phyloP scores from a whole-genome alignment of 2,797 vertebrate species.

The Cyprinodon diabolis region DNA sequence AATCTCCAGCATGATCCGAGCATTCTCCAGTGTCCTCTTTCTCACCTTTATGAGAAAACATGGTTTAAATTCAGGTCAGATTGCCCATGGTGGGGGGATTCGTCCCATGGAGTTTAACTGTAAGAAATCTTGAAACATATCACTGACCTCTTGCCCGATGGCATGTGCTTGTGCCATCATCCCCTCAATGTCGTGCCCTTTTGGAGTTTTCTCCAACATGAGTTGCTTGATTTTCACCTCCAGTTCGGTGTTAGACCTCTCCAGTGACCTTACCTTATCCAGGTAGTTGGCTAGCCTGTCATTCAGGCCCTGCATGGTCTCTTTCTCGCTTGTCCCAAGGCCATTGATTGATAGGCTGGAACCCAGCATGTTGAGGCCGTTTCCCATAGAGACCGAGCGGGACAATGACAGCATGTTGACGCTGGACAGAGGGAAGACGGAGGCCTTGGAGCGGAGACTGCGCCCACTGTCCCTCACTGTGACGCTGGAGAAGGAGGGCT shows the following conservation, averaged over 20 bases:
- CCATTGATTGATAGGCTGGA: slow-evolving; percentile 68
- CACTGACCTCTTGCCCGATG: slow-evolving; percentile 81
- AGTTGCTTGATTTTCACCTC: slow-evolving; percentile 83
- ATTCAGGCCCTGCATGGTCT: slow-evolving; percentile 84
- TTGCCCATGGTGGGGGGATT: neutral
- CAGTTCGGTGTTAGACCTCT: slow-evolving; percentile 82
- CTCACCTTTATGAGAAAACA: slow-evolving; percentile 69
- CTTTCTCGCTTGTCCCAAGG: slow-evolving; percentile 75
- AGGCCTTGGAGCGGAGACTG: slow-evolving; percentile 74
- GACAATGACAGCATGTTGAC: slow-evolving; percentile 66
- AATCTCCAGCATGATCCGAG: slow-evolving; percentile 84
- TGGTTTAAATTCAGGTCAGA: neutral
- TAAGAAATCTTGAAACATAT: neutral
- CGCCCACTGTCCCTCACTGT: slow-evolving; percentile 69
- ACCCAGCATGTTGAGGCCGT: slow-evolving; percentile 71
- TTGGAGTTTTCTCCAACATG: slow-evolving; percentile 77
- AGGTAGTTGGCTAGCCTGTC: slow-evolving; percentile 83
- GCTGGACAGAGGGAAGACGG: slow-evolving; percentile 61
- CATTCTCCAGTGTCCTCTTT: slow-evolving; percentile 80
- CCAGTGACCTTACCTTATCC: slow-evolving; percentile 81
- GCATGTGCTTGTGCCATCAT: slow-evolving; percentile 81
- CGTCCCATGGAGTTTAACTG: neutral
- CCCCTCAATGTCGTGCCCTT: slow-evolving; percentile 77
- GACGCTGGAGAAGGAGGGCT: slow-evolving; percentile 78
- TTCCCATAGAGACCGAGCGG: slow-evolving; percentile 75